Base-by-base conservation (phyloP, 2,888 invertebrate species). In the Drosophila stalkeri region DNA sequence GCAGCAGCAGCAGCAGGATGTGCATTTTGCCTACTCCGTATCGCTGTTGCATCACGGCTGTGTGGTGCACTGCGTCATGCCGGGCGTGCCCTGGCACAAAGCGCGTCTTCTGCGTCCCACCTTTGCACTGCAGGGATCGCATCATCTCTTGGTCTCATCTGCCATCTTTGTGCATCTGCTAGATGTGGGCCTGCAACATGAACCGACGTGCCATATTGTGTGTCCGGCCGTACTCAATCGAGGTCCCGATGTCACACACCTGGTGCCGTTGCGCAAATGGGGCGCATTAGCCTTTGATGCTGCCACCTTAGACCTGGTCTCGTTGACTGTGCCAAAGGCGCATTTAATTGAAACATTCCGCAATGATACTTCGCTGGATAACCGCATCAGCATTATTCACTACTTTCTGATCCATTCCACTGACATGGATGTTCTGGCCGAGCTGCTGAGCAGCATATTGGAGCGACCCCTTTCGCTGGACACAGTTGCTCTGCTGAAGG, bases 11-110 rank as follows among this genome's bases (percentile, higher is more conserved):
- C 86, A 91, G 62, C 86, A 84, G 49, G 92, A 92, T 60, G 97
- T 97, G 5, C 96, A 97, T 92, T 96, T 97, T 92, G 97, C 97
- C 2, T 97, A 97, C 91, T 97, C 97, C 0, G 95, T 97, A 11
- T 97, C 97, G 0, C 93, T 97, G 72, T 93, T 97, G 66, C 97
- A 97, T 89, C 97, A 97, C 89, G 97, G 97, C 20, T 96, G 96
- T 85, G 97, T 97, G 39, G 95, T 97, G 23, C 97, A 97, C 91
- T 96, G 96, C 83, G 96, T 96, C 16, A 95, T 97, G 84, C 97
- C 97, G 0, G 96, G 96, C 64, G 95, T 97, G 81, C 96, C 96
- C 0, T 97, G 97, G 96, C 94, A 95, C 1, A 94, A 95, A 75
- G 97, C 97, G 3, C 96, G 96, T 91, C 94, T 96, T 0, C 94